Evolutionary conservation across 2,888 invertebrate species (phyloP), one percentile per base, ranked within the genome.

Genomic region (Druceiella hillmani): DNA sequence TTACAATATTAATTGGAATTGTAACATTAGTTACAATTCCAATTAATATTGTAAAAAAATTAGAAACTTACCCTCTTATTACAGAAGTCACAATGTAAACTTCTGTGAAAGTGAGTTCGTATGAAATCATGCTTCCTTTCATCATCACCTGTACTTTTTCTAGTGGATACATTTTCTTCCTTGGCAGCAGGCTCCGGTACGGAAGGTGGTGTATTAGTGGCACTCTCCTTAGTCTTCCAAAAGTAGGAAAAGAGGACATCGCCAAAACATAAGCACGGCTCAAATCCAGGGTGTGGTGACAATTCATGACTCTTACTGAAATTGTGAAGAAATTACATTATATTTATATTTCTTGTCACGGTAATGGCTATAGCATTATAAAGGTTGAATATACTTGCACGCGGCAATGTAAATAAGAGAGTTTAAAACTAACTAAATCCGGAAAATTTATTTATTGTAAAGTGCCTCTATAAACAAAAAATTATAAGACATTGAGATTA

Each of bases 51-150:
- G n/a, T n/a, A n/a, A n/a, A n/a, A n/a, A n/a, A n/a, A n/a, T n/a
- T n/a, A n/a, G n/a, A n/a, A n/a, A n/a, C 42, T 49, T 53, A 87
- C 89, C 80, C 94, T 94, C 58, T 91, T 93, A 42, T 87, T 85
- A 66, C 94, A 94, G 61, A 91, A 93, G 59, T 91, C 88, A 58
- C 94, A 94, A 57, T 88, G 87, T 3, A 92, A 91, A 0, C 88
- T 87, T 38, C 88, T 76, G 56, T 88, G 83, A 57, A 94, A 93
- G 61, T 92, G 91, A 2, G 89, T 90, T 36, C 89, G 74, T 37
- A 89, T 78, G 55, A 94, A 93, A 59, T 87, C 87, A 55, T 87
- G 88, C 11, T 69, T 61, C 1, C 66, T 57, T 35, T 61, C 52
- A 6, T 55, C 49, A 0, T 62, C 61, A 34, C 56, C 55, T 1